Base-by-base conservation (phyloP, 2,113 vertebrate genomes). In the Trichechus manatus region DNA sequence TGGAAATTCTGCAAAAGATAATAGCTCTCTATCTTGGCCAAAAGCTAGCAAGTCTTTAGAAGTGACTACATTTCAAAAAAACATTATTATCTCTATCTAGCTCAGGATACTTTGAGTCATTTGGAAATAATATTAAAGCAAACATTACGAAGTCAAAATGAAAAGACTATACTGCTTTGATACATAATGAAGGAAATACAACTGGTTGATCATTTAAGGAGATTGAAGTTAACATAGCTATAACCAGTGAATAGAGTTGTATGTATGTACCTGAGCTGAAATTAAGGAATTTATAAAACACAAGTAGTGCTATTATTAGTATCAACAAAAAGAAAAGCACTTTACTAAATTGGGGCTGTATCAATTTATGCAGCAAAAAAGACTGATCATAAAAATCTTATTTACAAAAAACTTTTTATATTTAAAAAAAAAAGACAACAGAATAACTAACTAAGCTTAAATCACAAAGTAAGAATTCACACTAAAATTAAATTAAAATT, bases 401-500 rank as follows among this genome's bases (percentile, higher is more conserved):
- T 82, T 29, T 1, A 23, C 61, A 61, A 22, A 61, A 61, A 23
- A 3, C 59, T 22, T 61, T 61, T 22, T 23, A 61, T 61, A 9
- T 61, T 61, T 23, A 22, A 61, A 23, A 72, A 72, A 72, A 36
- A 72, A n/a, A 7, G 10, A 47, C 6, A 56, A 56, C 33, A 72
- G 70, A 72, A 56, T 72, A 72, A 91, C 83, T 89, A 72, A 75
- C 14, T 56, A 63, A 81, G 47, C 20, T 95, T 96, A 95, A 75
- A 91, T 86, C 44, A 91, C 56, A 78, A 87, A 75, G 47, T 64
- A 85, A 95, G 42, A 33, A 75, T 86, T 94, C 27, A 61, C 33
- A 5, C 53, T 85, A 25, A 91, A 87, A 95, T 89, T 93, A 93
- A 87, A 87, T 87, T 70, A 95, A 96, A 89, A 79, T 8, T 29